phyloP scores from a whole-genome alignment of 2,888 invertebrate genomes.

The Tromatobia lineatoria region DNA sequence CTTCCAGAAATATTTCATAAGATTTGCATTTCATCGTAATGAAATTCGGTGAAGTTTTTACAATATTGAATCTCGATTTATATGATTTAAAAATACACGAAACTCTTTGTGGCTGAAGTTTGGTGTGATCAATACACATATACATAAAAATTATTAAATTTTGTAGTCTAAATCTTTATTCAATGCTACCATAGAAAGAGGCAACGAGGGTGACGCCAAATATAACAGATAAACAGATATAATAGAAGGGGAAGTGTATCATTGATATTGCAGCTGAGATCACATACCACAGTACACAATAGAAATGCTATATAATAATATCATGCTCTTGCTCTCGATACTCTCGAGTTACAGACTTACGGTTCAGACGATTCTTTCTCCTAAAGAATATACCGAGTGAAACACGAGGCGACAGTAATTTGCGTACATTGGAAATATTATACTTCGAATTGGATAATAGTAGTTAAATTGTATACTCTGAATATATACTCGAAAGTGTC shows the following conservation, averaged over 20 bases:
- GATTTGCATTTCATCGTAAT: too few species aligned
- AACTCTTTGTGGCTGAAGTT: too few species aligned
- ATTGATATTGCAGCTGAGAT: conserved; percentile 53
- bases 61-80: too few species aligned
- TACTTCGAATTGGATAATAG: not conserved
- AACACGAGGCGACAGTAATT: conserved; percentile 39
- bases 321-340: conserved; percentile 50
- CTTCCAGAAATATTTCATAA: too few species aligned
- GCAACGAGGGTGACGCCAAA: conserved; percentile 40
- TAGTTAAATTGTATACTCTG: conserved; percentile 30
- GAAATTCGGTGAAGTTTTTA: too few species aligned
- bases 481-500: conserved; percentile 8
- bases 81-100: conserved; percentile 28
- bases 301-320: conserved; percentile 12
- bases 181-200: conserved; percentile 7
- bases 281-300: conserved; percentile 2
- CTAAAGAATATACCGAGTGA: conserved; percentile 54
- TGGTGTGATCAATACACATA: too few species aligned
- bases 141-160: conserved; percentile 22
- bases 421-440: conserved; percentile 43
- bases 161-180: conserved; percentile 21
- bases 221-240: conserved; percentile 37
- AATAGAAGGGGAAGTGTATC: conserved; percentile 51
- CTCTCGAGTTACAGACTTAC: conserved; percentile 55
- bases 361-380: conserved; percentile 30